Evolutionary conservation across 2,888 invertebrate species (phyloP).

Genomic region (Periphyllus acericola): DNA sequence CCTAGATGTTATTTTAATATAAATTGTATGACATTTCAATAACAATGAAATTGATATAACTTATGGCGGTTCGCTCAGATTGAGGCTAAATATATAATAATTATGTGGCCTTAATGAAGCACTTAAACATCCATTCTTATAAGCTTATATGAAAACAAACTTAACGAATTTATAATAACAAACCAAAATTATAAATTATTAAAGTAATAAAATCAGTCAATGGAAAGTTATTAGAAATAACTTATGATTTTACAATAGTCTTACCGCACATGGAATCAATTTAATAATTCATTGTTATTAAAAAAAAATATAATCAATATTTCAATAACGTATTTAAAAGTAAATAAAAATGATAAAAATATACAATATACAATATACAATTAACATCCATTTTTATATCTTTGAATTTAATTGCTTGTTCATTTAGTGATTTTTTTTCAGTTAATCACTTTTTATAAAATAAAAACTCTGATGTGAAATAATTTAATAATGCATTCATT

Average conservation of each 20-base stretch:
- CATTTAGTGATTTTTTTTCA: too few species aligned
- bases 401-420: too few species aligned
- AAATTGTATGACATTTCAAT: not conserved
- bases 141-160: conserved; percentile 17
- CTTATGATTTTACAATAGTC: too few species aligned
- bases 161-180: conserved; percentile 21
- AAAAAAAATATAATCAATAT: not conserved
- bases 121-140: conserved; percentile 26
- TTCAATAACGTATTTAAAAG: too few species aligned
- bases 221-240: not conserved
- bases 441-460: too few species aligned
- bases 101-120: conserved; percentile 38
- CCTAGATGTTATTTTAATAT: not conserved
- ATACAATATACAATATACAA: too few species aligned
- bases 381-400: too few species aligned
- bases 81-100: conserved; percentile 34
- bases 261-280: too few species aligned
- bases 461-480: too few species aligned
- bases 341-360: too few species aligned
- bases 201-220: not conserved
- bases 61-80: conserved; percentile 13
- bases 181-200: conserved; percentile 10
- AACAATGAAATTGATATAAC: conserved; percentile 12
- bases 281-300: not conserved
- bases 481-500: too few species aligned